These are phyloP conservation scores for Cladorhizidae sp. DNA, from an alignment of 37 sponge, comb jelly and placozoan species.

Conservation along the genomic window DNA sequence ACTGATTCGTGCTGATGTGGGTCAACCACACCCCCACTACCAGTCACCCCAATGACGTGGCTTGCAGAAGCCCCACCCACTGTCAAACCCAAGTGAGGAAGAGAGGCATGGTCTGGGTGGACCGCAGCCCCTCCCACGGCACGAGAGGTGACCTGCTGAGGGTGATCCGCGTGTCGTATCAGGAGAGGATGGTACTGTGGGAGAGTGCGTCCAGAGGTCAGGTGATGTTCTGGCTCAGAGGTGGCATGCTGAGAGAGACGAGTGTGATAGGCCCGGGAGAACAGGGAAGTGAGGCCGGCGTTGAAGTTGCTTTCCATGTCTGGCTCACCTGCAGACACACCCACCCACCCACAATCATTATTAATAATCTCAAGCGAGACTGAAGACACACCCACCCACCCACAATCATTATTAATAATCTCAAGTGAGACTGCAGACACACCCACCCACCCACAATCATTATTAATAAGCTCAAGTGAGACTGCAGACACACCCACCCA, in stretches of 20 bases:
- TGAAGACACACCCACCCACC: no score
- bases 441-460: no score
- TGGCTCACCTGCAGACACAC: slow-evolving; percentile 25
- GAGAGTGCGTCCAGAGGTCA: slow-evolving; percentile 1
- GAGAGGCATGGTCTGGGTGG: not conserved
- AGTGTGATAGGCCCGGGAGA: slow-evolving; percentile 51
- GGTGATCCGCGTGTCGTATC: slow-evolving; percentile 9
- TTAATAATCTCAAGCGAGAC: no score
- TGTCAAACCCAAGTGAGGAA: not conserved
- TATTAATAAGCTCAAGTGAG: no score
- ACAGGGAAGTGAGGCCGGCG: slow-evolving; percentile 21
- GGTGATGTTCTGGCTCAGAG: not conserved
- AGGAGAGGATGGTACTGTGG: slow-evolving; percentile 59
- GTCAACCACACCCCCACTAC: not conserved
- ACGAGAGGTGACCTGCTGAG: slow-evolving; percentile 29
- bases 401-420: no score
- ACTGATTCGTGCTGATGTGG: slow-evolving; percentile 13
- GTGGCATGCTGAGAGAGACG: slow-evolving; percentile 30
- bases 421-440: no score
- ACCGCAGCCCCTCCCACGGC: not conserved
- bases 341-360: no score
- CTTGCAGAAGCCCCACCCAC: not conserved
- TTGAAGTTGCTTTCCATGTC: slow-evolving; percentile 9
- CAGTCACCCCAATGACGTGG: not conserved
- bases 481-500: no score